Percentiles rank a stretch among this genome's conserved stretches.
Evolutionary conservation across 2,797 vertebrate species (phyloP).

Genomic region (Gymnoscopelus microlampas): DNA sequence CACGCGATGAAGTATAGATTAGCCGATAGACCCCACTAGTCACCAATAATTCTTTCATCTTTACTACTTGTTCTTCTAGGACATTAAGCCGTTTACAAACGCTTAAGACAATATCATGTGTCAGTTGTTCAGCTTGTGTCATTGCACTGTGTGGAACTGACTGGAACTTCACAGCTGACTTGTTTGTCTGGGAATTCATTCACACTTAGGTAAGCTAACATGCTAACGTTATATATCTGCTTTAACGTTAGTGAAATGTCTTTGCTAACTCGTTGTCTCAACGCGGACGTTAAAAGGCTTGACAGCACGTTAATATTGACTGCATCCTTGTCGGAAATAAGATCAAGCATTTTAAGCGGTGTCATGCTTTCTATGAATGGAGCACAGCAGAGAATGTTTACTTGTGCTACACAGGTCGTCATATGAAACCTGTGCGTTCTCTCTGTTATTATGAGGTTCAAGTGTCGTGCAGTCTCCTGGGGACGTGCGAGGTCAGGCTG

Average conservation of each 20-base stretch:
- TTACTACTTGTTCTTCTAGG: too few species aligned
- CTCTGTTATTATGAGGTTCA: slow-evolving; percentile 12
- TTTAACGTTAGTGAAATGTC: slow-evolving; percentile 43
- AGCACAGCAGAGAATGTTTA: slow-evolving; percentile 33
- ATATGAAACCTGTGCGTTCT: neutral
- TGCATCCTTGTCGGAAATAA: too few species aligned
- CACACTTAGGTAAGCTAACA: slow-evolving; percentile 67
- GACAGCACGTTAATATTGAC: slow-evolving; percentile 6
- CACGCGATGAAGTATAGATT: too few species aligned
- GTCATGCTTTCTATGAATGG: slow-evolving; percentile 28
- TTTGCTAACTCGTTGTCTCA: slow-evolving; percentile 31
- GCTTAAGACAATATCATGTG: too few species aligned
- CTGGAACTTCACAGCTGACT: slow-evolving; percentile 66
- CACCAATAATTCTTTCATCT: too few species aligned
- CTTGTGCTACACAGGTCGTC: slow-evolving; percentile 10
- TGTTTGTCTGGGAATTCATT: slow-evolving; percentile 53
- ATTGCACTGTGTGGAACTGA: neutral
- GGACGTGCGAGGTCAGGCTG: too few species aligned
- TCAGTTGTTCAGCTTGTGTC: neutral
- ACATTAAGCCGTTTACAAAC: too few species aligned
- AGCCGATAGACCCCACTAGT: too few species aligned
- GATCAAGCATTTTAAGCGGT: slow-evolving; percentile 17
- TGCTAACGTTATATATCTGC: slow-evolving; percentile 67
- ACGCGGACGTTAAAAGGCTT: slow-evolving; percentile 33
- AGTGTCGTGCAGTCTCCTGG: slow-evolving; percentile 1